phyloP scores from a whole-genome alignment of 1,140 invertebrate genomes.

The Apis florea region DNA sequence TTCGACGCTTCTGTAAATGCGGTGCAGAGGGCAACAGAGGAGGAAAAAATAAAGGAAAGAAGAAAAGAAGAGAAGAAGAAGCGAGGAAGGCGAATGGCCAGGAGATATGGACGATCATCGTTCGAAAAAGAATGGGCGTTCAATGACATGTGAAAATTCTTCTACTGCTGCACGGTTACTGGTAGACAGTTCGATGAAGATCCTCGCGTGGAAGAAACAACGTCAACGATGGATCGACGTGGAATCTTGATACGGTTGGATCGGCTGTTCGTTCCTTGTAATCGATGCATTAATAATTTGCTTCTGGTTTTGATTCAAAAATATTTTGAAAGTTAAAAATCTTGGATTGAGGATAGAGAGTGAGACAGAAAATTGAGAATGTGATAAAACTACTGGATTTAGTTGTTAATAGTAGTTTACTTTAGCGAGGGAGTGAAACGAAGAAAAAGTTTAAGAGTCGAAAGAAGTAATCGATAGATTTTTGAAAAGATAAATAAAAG shows the following conservation, averaged over 20 bases:
- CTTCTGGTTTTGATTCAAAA: no score
- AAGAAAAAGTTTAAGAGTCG: background rate
- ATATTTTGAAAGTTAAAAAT: no score
- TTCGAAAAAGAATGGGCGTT: constrained; percentile 27
- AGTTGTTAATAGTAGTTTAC: background rate
- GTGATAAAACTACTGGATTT: no score
- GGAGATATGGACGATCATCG: constrained; percentile 53
- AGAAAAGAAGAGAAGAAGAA: no score
- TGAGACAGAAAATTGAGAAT: no score
- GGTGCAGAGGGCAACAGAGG: background rate
- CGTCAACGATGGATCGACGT: background rate
- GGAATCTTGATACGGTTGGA: background rate
- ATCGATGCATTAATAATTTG: background rate
- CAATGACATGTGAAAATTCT: constrained; percentile 48
- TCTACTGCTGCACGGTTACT: background rate
- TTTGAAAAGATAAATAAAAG: background rate
- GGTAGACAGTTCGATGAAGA: constrained; percentile 4
- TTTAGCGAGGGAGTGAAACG: background rate
- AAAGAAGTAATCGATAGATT: background rate
- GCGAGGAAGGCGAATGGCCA: constrained; percentile 1
- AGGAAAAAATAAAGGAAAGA: background rate
- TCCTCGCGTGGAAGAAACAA: background rate
- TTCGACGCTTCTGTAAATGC: constrained; percentile 58
- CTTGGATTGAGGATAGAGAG: no score
- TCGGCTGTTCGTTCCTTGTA: background rate